A percentile compares a stretch with the other conserved stretches of the same genome.
Evolutionary conservation across 2,797 vertebrate species (phyloP).

Genomic region (Scolopax bukidnonensis): DNA sequence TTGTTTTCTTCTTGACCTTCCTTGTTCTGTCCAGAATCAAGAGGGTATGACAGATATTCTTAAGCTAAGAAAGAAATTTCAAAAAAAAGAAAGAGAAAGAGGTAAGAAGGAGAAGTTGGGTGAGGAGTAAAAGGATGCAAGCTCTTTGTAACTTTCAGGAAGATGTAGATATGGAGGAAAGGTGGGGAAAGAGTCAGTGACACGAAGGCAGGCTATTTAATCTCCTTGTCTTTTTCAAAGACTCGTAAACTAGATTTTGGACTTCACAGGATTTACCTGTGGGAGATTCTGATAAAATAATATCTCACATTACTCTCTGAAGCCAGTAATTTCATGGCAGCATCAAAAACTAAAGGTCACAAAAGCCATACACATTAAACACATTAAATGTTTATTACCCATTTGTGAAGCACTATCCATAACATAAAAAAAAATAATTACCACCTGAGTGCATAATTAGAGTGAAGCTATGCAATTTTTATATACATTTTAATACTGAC

Average conservation of each 20-base stretch:
- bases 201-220: neutral
- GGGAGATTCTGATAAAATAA: neutral
- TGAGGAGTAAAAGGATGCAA: neutral
- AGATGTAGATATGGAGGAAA: neutral
- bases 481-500: neutral
- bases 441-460: neutral
- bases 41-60: neutral
- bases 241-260: neutral
- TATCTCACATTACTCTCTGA: neutral
- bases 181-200: neutral
- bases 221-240: neutral
- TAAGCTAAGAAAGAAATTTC: neutral
- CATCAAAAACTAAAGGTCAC: neutral
- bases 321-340: neutral
- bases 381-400: neutral
- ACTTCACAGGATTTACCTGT: neutral
- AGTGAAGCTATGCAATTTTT: neutral
- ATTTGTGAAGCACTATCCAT: neutral
- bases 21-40: neutral
- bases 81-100: neutral
- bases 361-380: neutral
- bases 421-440: neutral
- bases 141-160: neutral
- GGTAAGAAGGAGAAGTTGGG: rapidly evolving
- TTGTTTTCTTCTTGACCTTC: neutral